These are phyloP conservation scores for Seriola aureovittata DNA, from an alignment of 2,113 vertebrate genomes.

Conservation along the genomic window DNA sequence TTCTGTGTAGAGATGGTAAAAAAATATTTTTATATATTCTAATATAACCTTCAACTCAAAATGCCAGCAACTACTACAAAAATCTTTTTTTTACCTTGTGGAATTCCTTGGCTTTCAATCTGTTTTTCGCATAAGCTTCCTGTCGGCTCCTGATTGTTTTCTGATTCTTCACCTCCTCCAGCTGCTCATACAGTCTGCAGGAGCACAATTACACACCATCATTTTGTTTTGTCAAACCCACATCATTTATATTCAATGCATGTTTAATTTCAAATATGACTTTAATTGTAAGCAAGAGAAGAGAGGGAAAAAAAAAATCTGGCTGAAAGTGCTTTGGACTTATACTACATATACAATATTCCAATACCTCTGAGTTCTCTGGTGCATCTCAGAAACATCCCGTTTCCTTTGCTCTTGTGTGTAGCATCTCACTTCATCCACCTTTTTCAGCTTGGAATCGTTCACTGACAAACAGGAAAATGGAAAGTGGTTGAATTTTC, in stretches of 20 bases:
- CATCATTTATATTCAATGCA: not conserved
- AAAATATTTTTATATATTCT: not conserved
- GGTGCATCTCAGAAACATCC: constrained; percentile 73
- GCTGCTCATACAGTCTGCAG: constrained; percentile 85
- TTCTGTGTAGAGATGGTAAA: constrained; percentile 80
- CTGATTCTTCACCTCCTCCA: constrained; percentile 86
- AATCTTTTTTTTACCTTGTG: constrained; percentile 83
- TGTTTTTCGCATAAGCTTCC: constrained; percentile 83
- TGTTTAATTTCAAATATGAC: too few relatives aligned
- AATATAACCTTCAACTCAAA: not conserved
- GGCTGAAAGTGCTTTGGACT: not conserved
- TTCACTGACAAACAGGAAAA: constrained; percentile 23
- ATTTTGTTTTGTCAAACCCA: too few relatives aligned
- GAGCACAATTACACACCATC: not conserved
- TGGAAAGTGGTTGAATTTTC: not conserved
- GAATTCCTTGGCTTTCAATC: constrained; percentile 90
- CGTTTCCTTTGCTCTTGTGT: constrained; percentile 78
- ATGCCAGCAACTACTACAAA: not conserved
- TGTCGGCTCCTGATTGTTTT: constrained; percentile 81
- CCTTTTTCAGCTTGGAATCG: constrained; percentile 63
- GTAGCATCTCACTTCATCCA: constrained; percentile 75
- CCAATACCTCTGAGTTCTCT: constrained; percentile 84
- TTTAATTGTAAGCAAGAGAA: too few relatives aligned
- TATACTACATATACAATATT: too few relatives aligned
- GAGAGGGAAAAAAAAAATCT: too few relatives aligned